Evolutionary conservation across 2,888 invertebrate species (phyloP).

Genomic region (Drosophila stalkeri): DNA sequence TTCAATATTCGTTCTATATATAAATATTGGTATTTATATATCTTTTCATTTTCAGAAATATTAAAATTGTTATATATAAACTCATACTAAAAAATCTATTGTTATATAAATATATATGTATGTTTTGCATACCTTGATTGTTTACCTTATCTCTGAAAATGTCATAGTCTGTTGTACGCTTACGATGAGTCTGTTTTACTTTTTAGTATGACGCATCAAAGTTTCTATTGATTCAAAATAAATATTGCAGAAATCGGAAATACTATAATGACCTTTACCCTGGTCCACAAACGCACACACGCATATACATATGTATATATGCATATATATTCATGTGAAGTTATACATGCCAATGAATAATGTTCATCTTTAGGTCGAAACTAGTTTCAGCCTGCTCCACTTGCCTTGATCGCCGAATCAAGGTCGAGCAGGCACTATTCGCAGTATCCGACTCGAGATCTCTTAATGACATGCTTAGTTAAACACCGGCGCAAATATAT

Average conservation of each 20-base stretch:
- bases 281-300: background rate
- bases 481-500: background rate
- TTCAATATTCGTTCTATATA: background rate
- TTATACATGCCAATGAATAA: slow-evolving; percentile 5
- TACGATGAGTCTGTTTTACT: background rate
- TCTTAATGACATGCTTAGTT: slow-evolving; percentile 27
- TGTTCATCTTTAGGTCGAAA: slow-evolving; percentile 17
- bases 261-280: background rate
- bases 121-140: background rate
- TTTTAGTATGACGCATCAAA: slow-evolving; percentile 9
- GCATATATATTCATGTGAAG: background rate
- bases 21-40: background rate
- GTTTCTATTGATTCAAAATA: background rate
- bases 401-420: slow-evolving; percentile 34
- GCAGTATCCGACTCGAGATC: slow-evolving; percentile 1
- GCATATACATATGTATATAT: background rate
- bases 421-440: slow-evolving; percentile 38
- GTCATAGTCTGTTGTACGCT: slow-evolving; percentile 1
- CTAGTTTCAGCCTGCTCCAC: slow-evolving; percentile 27
- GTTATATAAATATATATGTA: background rate
- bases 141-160: slow-evolving; percentile 7
- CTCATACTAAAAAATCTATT: background rate
- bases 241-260: background rate
- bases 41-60: background rate
- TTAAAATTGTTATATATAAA: background rate